These are phyloP conservation scores for Herpailurus yagouaroundi DNA, from an alignment of 2,113 vertebrate species.

Conservation along the genomic window DNA sequence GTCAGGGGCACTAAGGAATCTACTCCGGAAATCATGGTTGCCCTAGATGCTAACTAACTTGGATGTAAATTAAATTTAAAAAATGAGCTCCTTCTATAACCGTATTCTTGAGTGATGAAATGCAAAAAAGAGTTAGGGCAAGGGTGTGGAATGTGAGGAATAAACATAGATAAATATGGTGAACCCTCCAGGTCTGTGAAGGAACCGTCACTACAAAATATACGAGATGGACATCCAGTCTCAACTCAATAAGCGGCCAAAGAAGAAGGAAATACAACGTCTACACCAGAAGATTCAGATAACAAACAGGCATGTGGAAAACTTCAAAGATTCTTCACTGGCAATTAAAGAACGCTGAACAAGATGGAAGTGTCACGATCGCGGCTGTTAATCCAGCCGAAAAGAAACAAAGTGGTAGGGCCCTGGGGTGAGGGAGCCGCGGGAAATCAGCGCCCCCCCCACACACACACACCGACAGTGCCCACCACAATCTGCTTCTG, in stretches of 20 bases:
- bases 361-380: fast-evolving
- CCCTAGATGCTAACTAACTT: no score
- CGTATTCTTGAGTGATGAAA: background rate
- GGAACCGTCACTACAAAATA: background rate
- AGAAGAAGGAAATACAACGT: background rate
- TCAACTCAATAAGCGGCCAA: background rate
- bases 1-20: no score
- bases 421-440: fast-evolving
- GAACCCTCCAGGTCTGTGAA: background rate
- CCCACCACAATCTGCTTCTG: fast-evolving
- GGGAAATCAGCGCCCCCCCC: background rate
- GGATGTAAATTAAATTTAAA: no score
- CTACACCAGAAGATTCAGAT: background rate
- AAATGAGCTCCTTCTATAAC: background rate
- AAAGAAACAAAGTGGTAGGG: background rate
- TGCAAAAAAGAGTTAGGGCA: background rate
- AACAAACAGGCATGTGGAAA: background rate
- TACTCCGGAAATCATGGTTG: no score
- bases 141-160: background rate
- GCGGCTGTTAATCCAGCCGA: background rate
- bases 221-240: background rate
- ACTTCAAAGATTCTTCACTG: background rate
- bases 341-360: background rate
- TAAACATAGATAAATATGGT: background rate
- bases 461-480: fast-evolving